A percentile compares a stretch with the other conserved stretches of the same genome.
These are phyloP conservation scores for Drosophila ohnishii DNA, from an alignment of 1,140 invertebrate species.

Conservation along the genomic window DNA sequence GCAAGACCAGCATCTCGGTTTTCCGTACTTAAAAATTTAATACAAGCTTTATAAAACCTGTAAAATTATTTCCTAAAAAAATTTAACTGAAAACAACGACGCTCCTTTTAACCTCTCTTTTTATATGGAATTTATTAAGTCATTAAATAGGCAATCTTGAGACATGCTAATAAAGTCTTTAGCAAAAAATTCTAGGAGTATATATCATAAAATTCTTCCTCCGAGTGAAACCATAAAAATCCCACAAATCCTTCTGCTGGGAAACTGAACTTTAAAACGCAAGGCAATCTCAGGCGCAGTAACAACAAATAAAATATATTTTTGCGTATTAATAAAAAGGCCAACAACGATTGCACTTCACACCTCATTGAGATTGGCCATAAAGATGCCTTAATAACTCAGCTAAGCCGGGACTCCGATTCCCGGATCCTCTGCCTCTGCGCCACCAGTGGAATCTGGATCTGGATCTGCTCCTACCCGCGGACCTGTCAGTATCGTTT, in stretches of 20 bases:
- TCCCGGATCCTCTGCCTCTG: conserved; percentile 23
- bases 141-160: conserved; percentile 24
- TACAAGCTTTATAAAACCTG: not conserved
- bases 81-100: conserved; percentile 10
- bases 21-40: not conserved
- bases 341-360: conserved; percentile 81
- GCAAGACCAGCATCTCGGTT: too few species aligned
- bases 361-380: conserved; percentile 82
- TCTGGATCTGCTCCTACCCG: conserved; percentile 4
- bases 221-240: conserved; percentile 40
- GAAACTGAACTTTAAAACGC: conserved; percentile 4
- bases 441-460: not conserved
- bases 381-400: conserved; percentile 83
- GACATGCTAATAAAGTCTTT: conserved; percentile 29
- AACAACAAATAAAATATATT: conserved; percentile 71
- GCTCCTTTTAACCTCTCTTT: conserved; percentile 1
- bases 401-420: conserved; percentile 57
- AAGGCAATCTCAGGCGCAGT: conserved; percentile 27
- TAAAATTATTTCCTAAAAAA: not conserved
- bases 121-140: conserved; percentile 28
- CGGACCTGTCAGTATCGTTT: conserved; percentile 76
- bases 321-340: conserved; percentile 80
- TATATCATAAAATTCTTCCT: conserved; percentile 24
- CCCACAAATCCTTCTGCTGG: conserved; percentile 33
- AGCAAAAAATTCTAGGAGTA: conserved; percentile 5